phyloP scores from a whole-genome alignment of 2,888 invertebrate genomes.

The Netelia inedita region DNA sequence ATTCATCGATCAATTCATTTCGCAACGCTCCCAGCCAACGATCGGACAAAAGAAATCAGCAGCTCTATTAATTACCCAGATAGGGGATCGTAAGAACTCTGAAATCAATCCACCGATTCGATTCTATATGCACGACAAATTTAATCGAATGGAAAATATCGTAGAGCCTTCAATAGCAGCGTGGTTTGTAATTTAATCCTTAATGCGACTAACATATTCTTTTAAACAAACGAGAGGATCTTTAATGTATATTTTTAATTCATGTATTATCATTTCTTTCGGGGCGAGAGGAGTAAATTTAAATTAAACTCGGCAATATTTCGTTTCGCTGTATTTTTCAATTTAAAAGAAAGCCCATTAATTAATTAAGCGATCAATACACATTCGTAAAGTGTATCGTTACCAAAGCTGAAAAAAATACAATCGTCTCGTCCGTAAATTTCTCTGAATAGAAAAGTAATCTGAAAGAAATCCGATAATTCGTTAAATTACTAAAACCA shows the following conservation, averaged over 20 bases:
- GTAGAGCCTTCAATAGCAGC: slow-evolving; percentile 12
- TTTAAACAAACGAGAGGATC: not conserved
- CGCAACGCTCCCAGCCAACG: slow-evolving; percentile 54
- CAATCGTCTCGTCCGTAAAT: no score
- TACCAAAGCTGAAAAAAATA: no score
- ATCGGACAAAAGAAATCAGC: slow-evolving; percentile 63
- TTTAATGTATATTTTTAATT: not conserved
- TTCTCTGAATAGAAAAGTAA: no score
- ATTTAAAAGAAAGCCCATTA: no score
- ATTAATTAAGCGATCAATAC: no score
- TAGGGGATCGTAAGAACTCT: slow-evolving; percentile 61
- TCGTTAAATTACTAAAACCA: no score
- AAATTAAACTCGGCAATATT: no score
- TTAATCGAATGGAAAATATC: slow-evolving; percentile 61
- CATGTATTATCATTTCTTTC: not conserved
- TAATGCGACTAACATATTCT: not conserved
- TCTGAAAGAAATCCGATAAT: no score
- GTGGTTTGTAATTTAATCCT: slow-evolving; percentile 37
- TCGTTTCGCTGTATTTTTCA: no score
- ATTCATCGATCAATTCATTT: slow-evolving; percentile 68
- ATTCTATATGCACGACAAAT: slow-evolving; percentile 41
- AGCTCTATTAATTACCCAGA: slow-evolving; percentile 66
- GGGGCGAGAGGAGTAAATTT: no score
- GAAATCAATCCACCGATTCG: slow-evolving; percentile 59
- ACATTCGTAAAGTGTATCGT: no score